phyloP scores from a whole-genome alignment of 2,888 invertebrate species.

The Aethes cnicana region DNA sequence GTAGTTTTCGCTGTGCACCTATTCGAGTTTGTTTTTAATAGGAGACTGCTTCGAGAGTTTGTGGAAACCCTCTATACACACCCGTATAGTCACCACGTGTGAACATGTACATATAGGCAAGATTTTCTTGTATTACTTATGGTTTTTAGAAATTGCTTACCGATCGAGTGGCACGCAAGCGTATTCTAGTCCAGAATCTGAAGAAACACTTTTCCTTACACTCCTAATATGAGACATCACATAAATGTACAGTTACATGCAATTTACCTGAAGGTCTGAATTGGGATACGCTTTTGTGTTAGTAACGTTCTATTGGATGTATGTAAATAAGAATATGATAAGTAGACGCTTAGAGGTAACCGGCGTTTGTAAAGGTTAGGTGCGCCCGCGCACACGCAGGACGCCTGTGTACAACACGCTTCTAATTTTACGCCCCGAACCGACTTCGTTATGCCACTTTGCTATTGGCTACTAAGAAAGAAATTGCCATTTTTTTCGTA shows the following conservation, averaged over 20 bases:
- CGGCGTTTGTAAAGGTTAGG: conserved; percentile 25
- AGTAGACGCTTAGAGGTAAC: conserved; percentile 43
- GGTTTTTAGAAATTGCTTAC: conserved; percentile 31
- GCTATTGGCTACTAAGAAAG: background rate
- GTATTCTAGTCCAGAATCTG: conserved; percentile 11
- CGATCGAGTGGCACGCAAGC: conserved; percentile 28
- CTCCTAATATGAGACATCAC: conserved; percentile 9
- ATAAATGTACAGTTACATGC: background rate
- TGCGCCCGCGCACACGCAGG: conserved; percentile 35
- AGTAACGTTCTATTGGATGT: conserved; percentile 47
- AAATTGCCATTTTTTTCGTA: no score
- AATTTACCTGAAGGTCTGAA: conserved; percentile 5
- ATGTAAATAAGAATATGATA: conserved; percentile 48
- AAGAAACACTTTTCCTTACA: background rate
- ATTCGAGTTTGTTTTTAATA: background rate
- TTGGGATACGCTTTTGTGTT: conserved; percentile 13
- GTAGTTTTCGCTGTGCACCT: no score
- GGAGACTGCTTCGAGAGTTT: conserved; percentile 7
- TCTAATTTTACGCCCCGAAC: conserved; percentile 47
- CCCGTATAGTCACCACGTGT: conserved; percentile 34
- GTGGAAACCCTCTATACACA: conserved; percentile 15
- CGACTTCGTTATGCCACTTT: conserved; percentile 8
- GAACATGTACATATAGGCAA: conserved; percentile 33
- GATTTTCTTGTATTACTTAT: conserved; percentile 20
- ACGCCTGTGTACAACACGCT: conserved; percentile 49